Conservation (phyloP, 2,888 invertebrate genomes). For the Cheilosia vulpina region DNA sequence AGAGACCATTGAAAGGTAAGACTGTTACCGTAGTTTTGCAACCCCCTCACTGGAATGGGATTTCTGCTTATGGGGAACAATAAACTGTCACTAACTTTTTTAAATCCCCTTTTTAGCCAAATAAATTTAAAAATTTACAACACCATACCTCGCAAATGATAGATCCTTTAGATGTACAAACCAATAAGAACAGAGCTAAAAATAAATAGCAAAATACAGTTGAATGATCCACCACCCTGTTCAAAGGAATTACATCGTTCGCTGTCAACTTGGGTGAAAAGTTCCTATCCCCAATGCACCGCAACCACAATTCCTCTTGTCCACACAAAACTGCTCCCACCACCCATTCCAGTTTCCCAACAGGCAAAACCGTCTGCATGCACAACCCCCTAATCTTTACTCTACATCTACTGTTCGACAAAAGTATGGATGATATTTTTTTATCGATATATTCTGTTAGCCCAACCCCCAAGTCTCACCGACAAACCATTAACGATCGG, state of each 20-base stretch:
- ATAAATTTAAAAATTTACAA: too few relatives aligned
- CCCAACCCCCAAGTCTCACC: slow-evolving; percentile 2
- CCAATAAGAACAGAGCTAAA: too few relatives aligned
- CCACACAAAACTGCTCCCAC: neutral
- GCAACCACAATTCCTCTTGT: slow-evolving; percentile 19
- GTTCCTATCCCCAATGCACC: slow-evolving; percentile 42
- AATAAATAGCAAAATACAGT: too few relatives aligned
- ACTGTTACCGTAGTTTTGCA: too few relatives aligned
- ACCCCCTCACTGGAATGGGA: too few relatives aligned
- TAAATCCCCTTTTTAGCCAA: too few relatives aligned
- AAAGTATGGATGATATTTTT: slow-evolving; percentile 50
- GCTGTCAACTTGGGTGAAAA: slow-evolving; percentile 21
- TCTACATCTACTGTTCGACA: neutral
- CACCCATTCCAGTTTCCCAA: neutral
- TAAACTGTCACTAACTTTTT: too few relatives aligned
- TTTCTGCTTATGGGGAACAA: too few relatives aligned
- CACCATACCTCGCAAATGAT: too few relatives aligned
- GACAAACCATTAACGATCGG: slow-evolving; percentile 55
- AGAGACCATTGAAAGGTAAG: too few relatives aligned
- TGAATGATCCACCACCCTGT: slow-evolving; percentile 20
- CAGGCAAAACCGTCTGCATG: neutral
- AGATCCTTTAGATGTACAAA: too few relatives aligned
- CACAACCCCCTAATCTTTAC: neutral
- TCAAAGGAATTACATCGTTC: slow-evolving; percentile 10
- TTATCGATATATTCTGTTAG: slow-evolving; percentile 33